A percentile compares a stretch with the other conserved stretches of the same genome.
Evolutionary conservation across 2,797 vertebrate genomes (phyloP).

Genomic region (Acanthurus lineatus): DNA sequence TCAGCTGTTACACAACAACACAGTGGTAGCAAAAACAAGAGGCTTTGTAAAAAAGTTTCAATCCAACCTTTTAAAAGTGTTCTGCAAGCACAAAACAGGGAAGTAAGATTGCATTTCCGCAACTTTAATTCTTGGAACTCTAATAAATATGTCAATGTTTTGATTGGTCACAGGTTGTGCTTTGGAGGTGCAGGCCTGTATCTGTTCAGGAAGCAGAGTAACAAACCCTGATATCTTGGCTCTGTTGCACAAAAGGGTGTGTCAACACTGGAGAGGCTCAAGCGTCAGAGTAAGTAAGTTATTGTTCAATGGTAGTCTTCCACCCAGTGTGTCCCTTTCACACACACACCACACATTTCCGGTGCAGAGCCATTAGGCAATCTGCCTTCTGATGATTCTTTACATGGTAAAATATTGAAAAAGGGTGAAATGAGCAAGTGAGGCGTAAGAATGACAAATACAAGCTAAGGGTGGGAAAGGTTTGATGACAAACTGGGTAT

Average conservation of each 20-base stretch:
- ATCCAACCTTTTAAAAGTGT: constrained; percentile 1
- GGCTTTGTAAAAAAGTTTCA: constrained; percentile 19
- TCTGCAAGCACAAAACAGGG: background rate
- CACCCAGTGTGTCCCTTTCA: constrained; percentile 3
- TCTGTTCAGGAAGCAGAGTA: constrained; percentile 22
- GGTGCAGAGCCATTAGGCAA: constrained; percentile 63
- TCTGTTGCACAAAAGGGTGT: constrained; percentile 70
- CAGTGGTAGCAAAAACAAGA: constrained; percentile 42
- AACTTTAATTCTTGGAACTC: constrained; percentile 1
- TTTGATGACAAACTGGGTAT: background rate
- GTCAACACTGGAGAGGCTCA: constrained; percentile 35
- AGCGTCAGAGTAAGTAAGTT: constrained; percentile 59
- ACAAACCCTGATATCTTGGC: constrained; percentile 20
- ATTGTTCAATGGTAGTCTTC: constrained; percentile 46
- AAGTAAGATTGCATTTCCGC: background rate
- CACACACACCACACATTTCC: constrained; percentile 60
- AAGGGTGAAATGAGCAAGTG: constrained; percentile 16
- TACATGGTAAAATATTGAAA: constrained; percentile 41
- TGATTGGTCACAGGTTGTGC: too few species aligned
- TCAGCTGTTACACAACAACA: constrained; percentile 64
- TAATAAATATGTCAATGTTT: too few species aligned
- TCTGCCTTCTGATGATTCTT: constrained; percentile 21
- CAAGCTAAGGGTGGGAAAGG: background rate
- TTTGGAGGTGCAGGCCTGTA: background rate
- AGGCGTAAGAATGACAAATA: constrained; percentile 14